Evolutionary conservation across 2,113 vertebrate species (phyloP).

Genomic region (Upupa epops): DNA sequence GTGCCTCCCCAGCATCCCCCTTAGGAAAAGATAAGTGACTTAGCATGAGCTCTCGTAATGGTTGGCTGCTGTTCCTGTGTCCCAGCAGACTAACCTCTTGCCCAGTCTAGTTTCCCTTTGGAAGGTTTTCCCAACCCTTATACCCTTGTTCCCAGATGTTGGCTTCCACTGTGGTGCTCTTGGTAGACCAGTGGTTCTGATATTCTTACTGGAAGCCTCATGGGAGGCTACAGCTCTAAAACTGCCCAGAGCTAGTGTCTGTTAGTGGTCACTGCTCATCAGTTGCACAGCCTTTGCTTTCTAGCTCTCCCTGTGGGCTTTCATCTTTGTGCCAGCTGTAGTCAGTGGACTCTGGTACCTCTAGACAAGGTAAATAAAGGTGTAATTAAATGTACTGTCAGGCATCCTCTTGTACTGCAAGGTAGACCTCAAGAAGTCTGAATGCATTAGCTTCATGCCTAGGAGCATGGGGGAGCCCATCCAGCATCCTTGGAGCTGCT

Average conservation of each 20-base stretch:
- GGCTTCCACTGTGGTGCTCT: not conserved
- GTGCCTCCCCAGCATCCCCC: rapidly evolving
- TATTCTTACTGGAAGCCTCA: not conserved
- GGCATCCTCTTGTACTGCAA: rapidly evolving
- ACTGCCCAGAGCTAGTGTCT: not conserved
- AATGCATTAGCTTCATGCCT: not conserved
- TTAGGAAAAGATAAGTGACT: not conserved
- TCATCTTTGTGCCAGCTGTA: not conserved
- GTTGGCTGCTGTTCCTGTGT: not conserved
- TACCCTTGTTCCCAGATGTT: not conserved
- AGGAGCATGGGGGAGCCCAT: not conserved
- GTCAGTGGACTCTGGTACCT: not conserved
- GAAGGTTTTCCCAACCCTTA: not conserved
- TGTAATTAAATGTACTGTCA: not conserved
- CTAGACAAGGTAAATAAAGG: not conserved
- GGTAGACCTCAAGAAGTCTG: not conserved
- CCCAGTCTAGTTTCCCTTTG: not conserved
- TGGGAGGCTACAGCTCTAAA: not conserved
- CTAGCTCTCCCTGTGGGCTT: not conserved
- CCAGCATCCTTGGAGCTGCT: not conserved
- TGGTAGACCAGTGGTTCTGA: not conserved
- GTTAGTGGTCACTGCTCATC: no score
- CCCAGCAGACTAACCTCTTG: not conserved
- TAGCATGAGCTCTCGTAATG: not conserved
- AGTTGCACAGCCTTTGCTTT: no score